Conservation (phyloP, 2,888 invertebrate species). For the Ecliptopera silaceata region DNA sequence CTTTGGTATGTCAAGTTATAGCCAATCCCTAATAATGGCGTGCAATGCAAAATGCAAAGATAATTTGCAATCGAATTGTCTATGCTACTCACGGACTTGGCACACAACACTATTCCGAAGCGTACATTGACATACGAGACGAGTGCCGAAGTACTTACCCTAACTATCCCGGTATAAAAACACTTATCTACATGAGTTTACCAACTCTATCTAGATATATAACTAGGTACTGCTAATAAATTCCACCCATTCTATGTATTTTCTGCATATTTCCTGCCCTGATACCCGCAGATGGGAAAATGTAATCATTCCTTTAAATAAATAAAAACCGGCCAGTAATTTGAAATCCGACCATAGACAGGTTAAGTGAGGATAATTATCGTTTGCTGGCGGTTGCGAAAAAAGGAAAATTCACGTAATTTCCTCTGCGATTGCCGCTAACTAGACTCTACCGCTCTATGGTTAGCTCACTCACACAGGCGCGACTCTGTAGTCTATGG, state of each 20-base stretch:
- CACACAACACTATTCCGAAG: conserved; percentile 35
- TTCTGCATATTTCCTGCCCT: conserved; percentile 12
- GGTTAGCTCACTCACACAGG: conserved; percentile 26
- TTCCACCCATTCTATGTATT: not conserved
- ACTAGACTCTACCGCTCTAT: conserved; percentile 32
- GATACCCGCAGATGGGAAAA: conserved; percentile 1
- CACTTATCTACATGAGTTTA: not conserved
- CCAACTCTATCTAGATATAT: too few relatives aligned
- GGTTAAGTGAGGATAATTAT: conserved; percentile 40
- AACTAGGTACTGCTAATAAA: not conserved
- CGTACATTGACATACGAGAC: conserved; percentile 27
- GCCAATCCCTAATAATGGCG: conserved; percentile 9
- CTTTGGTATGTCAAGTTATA: not conserved
- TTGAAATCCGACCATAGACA: conserved; percentile 30
- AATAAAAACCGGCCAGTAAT: conserved; percentile 16
- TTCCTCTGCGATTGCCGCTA: conserved; percentile 38
- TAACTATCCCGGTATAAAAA: not conserved
- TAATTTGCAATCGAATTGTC: conserved; percentile 30
- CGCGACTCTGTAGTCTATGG: conserved; percentile 13
- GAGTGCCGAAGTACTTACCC: not conserved
- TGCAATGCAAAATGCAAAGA: conserved; percentile 15
- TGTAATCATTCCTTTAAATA: conserved; percentile 14
- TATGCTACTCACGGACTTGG: conserved; percentile 43
- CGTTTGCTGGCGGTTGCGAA: conserved; percentile 45
- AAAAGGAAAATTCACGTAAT: conserved; percentile 55